A percentile compares a stretch with the other conserved stretches of the same genome.
phyloP scores from a whole-genome alignment of 2,797 vertebrate genomes.

The Xenops minutus region DNA sequence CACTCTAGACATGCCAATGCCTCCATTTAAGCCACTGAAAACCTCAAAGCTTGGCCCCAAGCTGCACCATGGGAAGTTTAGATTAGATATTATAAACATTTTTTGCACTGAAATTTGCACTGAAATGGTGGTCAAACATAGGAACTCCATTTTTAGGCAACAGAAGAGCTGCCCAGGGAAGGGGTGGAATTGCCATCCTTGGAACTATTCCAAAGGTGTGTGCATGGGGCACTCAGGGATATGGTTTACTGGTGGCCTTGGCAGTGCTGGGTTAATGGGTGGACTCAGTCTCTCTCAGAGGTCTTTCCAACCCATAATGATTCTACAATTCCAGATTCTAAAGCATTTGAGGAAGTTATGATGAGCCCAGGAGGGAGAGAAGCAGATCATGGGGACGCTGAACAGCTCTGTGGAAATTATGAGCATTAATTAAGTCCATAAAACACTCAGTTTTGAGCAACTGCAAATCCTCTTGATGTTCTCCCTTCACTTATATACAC shows the following conservation, averaged over 20 bases:
- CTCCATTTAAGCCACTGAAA: neutral
- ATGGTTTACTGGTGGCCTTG: neutral
- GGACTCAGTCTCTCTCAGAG: neutral
- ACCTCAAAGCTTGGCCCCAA: neutral
- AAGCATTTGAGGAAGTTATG: neutral
- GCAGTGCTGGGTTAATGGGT: neutral
- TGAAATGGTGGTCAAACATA: neutral
- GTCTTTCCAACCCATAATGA: neutral
- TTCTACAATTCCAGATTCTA: neutral
- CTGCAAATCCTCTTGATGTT: neutral
- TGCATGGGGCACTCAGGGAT: neutral
- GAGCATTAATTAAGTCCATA: neutral
- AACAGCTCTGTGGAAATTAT: neutral
- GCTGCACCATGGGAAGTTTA: rapidly evolving
- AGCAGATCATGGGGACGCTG: neutral
- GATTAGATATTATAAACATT: neutral
- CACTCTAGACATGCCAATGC: rapidly evolving
- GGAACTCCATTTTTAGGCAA: neutral
- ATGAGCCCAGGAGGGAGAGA: neutral
- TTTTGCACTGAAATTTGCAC: neutral
- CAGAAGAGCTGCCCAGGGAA: neutral
- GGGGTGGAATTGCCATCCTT: neutral
- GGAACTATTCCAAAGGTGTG: neutral
- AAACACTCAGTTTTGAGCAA: neutral
- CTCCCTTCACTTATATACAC: neutral